Base-by-base conservation (phyloP, 2,113 vertebrate species). In the Chascanopsetta lugubris region DNA sequence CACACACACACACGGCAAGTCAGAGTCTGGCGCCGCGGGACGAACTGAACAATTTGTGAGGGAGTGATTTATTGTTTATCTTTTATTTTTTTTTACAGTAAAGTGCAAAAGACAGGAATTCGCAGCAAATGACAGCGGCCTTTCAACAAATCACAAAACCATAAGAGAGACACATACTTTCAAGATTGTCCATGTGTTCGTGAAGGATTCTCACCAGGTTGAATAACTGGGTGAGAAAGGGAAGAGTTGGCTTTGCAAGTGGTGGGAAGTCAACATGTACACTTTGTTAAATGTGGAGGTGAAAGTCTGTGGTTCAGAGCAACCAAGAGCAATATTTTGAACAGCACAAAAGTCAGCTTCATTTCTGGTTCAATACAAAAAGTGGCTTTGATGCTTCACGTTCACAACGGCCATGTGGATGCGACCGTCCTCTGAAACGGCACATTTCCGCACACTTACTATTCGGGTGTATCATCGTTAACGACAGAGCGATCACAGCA, bases 121-220 rank as follows among this genome's bases (percentile, higher is more conserved):
- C 38, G 38, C 38, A 42, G 38, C 38, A 42, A 42, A 42, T 42
- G 20, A 66, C 46, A 9, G 21, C 12, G 4, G 20, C 27, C 26
- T 54, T 29, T 64, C 11, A 53, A 66, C 5, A 65, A n/a, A n/a
- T n/a, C n/a, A 64, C 61, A 17, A 15, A 54, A 53, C 27, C 54
- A 69, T 2, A 32, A 25, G 43, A 72, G 45, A 64, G 47, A 43
- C 6, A 93, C 92, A 13, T 98, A 98, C 97, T 97, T 97, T 98
- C 95, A 90, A 97, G 95, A 94, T 94, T 96, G 95, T 98, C 96
- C 95, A 97, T 96, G 94, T 98, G 95, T 91, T 96, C 95, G 81
- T 98, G 96, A 93, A 98, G 96, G 91, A 95, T 95, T 95, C 95
- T 96, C 92, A 95, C 95, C 94, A 99, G 94, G 94, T 97, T 97